Evolutionary conservation across 2,888 invertebrate species (phyloP).

Genomic region (Brachynemurus nebulosus): DNA sequence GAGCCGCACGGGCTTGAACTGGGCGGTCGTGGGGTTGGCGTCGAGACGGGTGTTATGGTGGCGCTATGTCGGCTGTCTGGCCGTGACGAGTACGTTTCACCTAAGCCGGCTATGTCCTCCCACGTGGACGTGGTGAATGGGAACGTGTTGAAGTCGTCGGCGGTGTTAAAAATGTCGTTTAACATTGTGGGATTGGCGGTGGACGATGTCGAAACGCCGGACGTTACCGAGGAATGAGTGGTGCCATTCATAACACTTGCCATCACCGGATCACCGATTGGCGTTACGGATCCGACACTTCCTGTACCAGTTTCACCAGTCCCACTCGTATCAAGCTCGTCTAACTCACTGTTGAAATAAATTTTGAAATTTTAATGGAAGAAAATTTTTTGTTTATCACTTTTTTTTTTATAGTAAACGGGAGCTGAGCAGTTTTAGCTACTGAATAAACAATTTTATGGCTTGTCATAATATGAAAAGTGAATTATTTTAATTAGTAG

Average conservation of each 20-base stretch:
- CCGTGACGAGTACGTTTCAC: slow-evolving; percentile 27
- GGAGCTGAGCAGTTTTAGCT: too few species aligned
- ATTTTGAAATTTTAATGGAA: too few species aligned
- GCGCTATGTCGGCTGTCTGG: slow-evolving; percentile 51
- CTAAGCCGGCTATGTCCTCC: slow-evolving; percentile 30
- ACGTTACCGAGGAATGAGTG: slow-evolving; percentile 17
- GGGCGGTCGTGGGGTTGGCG: slow-evolving; percentile 43
- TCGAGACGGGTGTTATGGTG: slow-evolving; percentile 42
- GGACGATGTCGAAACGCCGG: slow-evolving; percentile 18
- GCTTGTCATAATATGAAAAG: too few species aligned
- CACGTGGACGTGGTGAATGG: slow-evolving; percentile 50
- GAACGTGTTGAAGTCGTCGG: slow-evolving; percentile 23
- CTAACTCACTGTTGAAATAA: slow-evolving; percentile 5
- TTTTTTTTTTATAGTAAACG: too few species aligned
- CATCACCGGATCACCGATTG: slow-evolving; percentile 60
- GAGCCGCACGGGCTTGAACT: slow-evolving; percentile 33
- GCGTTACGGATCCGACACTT: slow-evolving; percentile 28
- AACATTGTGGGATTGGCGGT: not conserved
- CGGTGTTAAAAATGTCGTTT: slow-evolving; percentile 9
- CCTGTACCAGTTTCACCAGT: slow-evolving; percentile 27
- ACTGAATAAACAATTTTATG: too few species aligned
- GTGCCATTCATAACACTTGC: slow-evolving; percentile 55
- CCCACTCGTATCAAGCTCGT: slow-evolving; percentile 2
- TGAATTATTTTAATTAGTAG: too few species aligned
- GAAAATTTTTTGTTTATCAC: too few species aligned